Evolutionary conservation across 2,888 invertebrate species (phyloP), one percentile per base, ranked within the genome.

Genomic region (Pegoplata infirma): DNA sequence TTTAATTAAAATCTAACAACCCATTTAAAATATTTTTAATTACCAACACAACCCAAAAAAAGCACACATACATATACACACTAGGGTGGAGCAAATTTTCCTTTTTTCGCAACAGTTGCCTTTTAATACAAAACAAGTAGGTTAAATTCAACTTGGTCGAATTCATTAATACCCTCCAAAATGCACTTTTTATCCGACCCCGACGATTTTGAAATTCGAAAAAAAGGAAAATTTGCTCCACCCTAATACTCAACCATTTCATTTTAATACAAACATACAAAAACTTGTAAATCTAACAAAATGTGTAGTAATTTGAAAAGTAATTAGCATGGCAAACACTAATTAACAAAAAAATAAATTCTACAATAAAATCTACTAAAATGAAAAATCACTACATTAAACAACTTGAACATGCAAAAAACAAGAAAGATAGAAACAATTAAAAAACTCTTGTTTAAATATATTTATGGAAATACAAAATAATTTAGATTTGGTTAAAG

Each of bases 271-370:
- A 64, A 16, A 53, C 19, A 21, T n/a, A 63, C 28, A 36, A 56
- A n/a, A 46, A 73, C 58, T 53, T 63, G 47, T 53, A 74, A 73
- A 78, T 73, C 73, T 63, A 49, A 71, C 36, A 76, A 67, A 72
- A 53, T 49, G n/a, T 55, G 14, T 68, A 79, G 71, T 79, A 73
- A 79, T 79, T 79, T 79, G 71, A 67, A 76, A 80, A 71, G 74
- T 80, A 77, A 81, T 80, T 76, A 80, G 74, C 71, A 69, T 72
- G 66, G 76, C 76, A 81, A 81, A 81, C 76, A 80, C 64, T 81
- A 76, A 81, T 81, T 80, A 81, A 76, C 81, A 80, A 80, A 74
- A 76, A 76, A 49, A n/a, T n/a, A n/a, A n/a, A 23, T 51, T 56
- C 28, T 21, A 64, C 47, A 64, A 64, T 55, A 64, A 72, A 72